Conservation (phyloP, 2,888 invertebrate genomes). For the Dryomyza anilis region DNA sequence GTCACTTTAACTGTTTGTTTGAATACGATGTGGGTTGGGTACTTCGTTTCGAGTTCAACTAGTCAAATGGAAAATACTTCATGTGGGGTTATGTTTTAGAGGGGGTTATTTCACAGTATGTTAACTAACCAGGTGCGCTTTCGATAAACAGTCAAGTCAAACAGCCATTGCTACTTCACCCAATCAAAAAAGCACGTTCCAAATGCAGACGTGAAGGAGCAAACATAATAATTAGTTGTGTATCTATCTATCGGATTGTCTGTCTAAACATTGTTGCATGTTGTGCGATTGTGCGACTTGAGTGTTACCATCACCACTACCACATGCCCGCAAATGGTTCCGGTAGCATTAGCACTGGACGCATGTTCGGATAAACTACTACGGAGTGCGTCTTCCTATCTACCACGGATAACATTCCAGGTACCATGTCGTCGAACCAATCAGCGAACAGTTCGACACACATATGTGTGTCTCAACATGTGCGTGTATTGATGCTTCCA, state of each 20-base stretch:
- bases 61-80: too few relatives aligned
- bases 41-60: too few relatives aligned
- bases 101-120: too few relatives aligned
- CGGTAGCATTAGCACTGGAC: neutral
- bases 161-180: too few relatives aligned
- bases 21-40: too few relatives aligned
- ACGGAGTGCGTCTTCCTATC: neutral
- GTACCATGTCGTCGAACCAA: constrained; percentile 32
- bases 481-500: constrained; percentile 25
- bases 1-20: too few relatives aligned
- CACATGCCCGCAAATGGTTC: neutral
- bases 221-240: constrained; percentile 8
- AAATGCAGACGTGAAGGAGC: too few relatives aligned
- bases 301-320: neutral
- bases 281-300: neutral
- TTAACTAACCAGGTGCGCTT: too few relatives aligned
- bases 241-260: neutral
- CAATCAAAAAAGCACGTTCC: too few relatives aligned
- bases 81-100: too few relatives aligned
- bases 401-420: constrained; percentile 1
- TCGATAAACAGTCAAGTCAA: too few relatives aligned
- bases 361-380: constrained; percentile 19
- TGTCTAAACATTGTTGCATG: constrained; percentile 12
- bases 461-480: neutral
- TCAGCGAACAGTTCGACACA: constrained; percentile 15